These are phyloP conservation scores for Halichoerus grypus DNA, from an alignment of 2,113 vertebrate genomes.

Conservation along the genomic window DNA sequence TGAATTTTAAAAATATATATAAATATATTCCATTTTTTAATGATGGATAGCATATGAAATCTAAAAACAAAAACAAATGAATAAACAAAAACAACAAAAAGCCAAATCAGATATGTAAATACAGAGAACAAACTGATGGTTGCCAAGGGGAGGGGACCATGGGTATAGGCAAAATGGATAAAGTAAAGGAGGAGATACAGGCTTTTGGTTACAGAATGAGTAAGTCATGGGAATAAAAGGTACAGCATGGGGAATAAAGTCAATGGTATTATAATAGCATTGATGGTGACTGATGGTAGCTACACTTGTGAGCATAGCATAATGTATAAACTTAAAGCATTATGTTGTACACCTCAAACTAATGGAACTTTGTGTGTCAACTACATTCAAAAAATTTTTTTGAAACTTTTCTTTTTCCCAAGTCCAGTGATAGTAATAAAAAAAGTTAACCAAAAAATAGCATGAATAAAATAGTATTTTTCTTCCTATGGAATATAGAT, in stretches of 20 bases:
- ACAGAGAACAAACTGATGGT: background rate
- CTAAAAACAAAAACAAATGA: background rate
- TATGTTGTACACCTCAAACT: background rate
- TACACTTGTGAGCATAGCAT: background rate
- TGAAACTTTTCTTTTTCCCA: background rate
- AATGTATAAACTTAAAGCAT: background rate
- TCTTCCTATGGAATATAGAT: background rate
- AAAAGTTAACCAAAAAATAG: background rate
- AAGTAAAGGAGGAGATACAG: background rate
- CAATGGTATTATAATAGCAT: background rate
- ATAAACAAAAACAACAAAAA: background rate
- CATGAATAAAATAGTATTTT: background rate
- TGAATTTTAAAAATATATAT: background rate
- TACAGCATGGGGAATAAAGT: background rate
- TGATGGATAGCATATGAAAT: background rate
- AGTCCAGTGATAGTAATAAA: background rate
- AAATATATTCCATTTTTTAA: background rate
- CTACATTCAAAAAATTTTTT: background rate
- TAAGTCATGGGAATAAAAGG: background rate
- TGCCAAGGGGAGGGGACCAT: background rate
- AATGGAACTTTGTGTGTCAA: background rate
- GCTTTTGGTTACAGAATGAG: background rate
- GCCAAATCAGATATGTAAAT: background rate
- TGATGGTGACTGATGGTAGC: background rate
- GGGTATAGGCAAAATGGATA: background rate